Evolutionary conservation across 2,888 invertebrate genomes (phyloP), one percentile per base, ranked within the genome.

Genomic region (Dione juno): DNA sequence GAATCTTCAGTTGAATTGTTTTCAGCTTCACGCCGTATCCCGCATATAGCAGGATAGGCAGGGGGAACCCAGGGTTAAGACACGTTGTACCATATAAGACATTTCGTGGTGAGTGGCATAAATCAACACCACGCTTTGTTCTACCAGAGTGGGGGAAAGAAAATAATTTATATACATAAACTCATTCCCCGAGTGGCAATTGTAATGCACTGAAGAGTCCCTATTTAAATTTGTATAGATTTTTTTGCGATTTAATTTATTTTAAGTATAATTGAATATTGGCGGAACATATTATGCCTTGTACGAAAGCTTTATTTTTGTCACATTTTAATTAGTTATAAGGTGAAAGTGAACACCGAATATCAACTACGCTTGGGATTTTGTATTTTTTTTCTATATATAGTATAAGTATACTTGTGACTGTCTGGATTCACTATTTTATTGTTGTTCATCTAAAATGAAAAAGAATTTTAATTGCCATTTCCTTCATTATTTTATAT

Each of bases 281-380:
- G 65, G 67, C 28, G 45, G 35, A 66, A 58, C 59, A 37, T 16
- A 69, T 65, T n/a, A n/a, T 28, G 66, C 66, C 63, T 67, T 73
- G 41, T 67, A 70, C 65, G 52, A 53, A 67, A 71, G 73, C 73
- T 75, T 75, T 74, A 72, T 70, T 53, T 70, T 71, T 68, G 61
- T 67, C 69, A 72, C 66, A 63, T 68, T 75, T 72, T 75, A 50
- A 54, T 66, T 70, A 65, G 66, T 68, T 71, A 69, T 71, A 68
- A 54, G 65, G 63, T 71, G 52, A 37, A 43, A 54, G 40, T 45
- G 45, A 41, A 63, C 71, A 66, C 69, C 45, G 64, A 57, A 57
- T 67, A 59, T 69, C 67, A n/a, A 59, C 66, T 71, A 69, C 64
- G 71, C 67, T 74, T 65, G 63, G n/a, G 58, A 48, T 45, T 67